Percentiles rank a stretch among this genome's conserved stretches.
phyloP scores from a whole-genome alignment of 2,888 invertebrate genomes.

The Drosophila seclusa region DNA sequence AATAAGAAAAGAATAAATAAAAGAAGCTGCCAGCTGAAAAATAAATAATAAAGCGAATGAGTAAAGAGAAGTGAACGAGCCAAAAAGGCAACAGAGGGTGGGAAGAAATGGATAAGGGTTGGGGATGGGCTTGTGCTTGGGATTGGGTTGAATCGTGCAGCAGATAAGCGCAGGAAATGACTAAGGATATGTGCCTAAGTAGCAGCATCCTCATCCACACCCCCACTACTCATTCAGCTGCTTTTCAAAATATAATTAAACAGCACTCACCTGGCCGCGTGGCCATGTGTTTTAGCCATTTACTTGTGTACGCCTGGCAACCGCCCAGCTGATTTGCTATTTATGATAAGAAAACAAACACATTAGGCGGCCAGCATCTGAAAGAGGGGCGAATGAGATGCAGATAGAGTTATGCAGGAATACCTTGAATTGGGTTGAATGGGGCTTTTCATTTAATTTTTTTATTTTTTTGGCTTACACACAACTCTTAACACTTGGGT shows the following conservation, averaged over 20 bases:
- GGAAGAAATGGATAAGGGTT: conserved; percentile 1
- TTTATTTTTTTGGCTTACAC: not conserved
- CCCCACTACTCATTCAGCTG: conserved; percentile 1
- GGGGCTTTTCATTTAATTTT: conserved; percentile 4
- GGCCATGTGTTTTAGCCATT: conserved; percentile 58
- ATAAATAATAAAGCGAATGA: conserved; percentile 66
- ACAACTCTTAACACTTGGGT: conserved; percentile 37
- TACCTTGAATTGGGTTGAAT: conserved; percentile 12
- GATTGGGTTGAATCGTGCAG: conserved; percentile 23
- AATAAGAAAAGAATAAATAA: conserved; percentile 55
- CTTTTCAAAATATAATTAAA: conserved; percentile 81
- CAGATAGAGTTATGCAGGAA: not conserved
- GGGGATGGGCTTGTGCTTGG: not conserved
- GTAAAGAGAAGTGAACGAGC: conserved; percentile 23
- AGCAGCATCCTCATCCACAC: conserved; percentile 66
- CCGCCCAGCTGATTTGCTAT: conserved; percentile 73
- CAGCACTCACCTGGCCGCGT: conserved; percentile 73
- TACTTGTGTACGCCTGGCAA: conserved; percentile 6
- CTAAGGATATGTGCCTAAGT: conserved; percentile 80
- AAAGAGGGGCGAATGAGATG: conserved; percentile 2
- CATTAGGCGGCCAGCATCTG: conserved; percentile 62
- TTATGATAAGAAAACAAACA: conserved; percentile 81
- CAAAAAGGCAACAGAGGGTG: conserved; percentile 12
- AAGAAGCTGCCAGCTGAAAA: conserved; percentile 60
- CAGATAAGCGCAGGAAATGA: conserved; percentile 81